Evolutionary conservation across 1,140 invertebrate genomes (phyloP), one percentile per base, ranked within the genome.

Genomic region (Lordiphosa mommai): DNA sequence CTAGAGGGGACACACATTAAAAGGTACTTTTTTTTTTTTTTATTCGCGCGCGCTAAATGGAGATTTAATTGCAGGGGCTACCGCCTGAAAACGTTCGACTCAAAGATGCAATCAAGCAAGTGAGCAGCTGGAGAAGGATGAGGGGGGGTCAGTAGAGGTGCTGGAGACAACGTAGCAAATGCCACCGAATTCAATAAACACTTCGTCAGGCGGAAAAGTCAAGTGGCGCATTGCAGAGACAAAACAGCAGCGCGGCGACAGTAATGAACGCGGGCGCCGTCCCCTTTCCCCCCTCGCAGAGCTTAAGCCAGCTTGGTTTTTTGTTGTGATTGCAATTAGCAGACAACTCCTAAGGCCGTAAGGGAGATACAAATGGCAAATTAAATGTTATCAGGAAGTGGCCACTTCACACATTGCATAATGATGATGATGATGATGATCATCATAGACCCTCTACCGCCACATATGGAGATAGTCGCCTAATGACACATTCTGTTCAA

Each of bases 61-160:
- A 74, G 73, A 86, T 86, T 86, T 86, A 86, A 86, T 86, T 86
- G 82, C 80, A 86, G 80, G 70, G 73, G 70, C 70, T 85, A 79
- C 73, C 55, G 66, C 66, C 38, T 27, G 23, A 27, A 27, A 27
- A 49, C 48, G 27, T 51, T 44, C 44, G 46, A 58, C 61, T 47
- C 50, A 70, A 58, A 70, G 79, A 61, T 69, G 77, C 74, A 74
- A 86, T 74, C 74, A 74, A 80, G 55, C n/a, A 27, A 27, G 23
- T 36, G 48, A 43, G 40, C 40, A 13, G 27, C 5, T 27, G 40
- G 13, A 29, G 20, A 5, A 41, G 12, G 17, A 23, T 6, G 3
- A 12, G 8, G 14, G 20, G n/a, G 49, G 7, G 1, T 6, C n/a
- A n/a, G 14, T 6, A 1, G 3, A 16, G 13, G 0, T n/a, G 8